These are phyloP conservation scores for Druon quercuslanigerum DNA, from an alignment of 1,140 invertebrate genomes.

Conservation along the genomic window DNA sequence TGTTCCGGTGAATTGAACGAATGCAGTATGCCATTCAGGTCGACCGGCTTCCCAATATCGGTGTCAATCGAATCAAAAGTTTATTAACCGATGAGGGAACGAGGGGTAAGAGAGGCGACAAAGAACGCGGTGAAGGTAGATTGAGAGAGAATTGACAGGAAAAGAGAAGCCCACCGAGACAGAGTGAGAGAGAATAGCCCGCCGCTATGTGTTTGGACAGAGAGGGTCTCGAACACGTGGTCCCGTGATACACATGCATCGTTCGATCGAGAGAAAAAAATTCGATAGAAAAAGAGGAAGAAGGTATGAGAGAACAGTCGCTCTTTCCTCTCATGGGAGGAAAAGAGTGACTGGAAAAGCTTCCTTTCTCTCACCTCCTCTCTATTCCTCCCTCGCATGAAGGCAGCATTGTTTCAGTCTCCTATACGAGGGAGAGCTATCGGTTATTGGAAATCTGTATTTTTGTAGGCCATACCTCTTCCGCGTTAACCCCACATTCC, in stretches of 20 bases:
- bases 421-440: slow-evolving; percentile 55
- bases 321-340: background rate
- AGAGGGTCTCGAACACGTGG: slow-evolving; percentile 63
- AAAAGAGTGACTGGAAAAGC: slow-evolving; percentile 34
- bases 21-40: slow-evolving; percentile 12
- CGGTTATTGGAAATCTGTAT: slow-evolving; percentile 74
- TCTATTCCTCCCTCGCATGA: slow-evolving; percentile 37
- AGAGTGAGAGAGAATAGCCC: slow-evolving; percentile 20
- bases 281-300: slow-evolving; percentile 39
- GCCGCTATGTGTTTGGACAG: slow-evolving; percentile 34
- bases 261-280: slow-evolving; percentile 41
- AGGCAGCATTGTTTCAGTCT: slow-evolving; percentile 62
- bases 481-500: slow-evolving; percentile 44
- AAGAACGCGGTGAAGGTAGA: slow-evolving; percentile 37
- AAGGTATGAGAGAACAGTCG: slow-evolving; percentile 32
- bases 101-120: slow-evolving; percentile 44
- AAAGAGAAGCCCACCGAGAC: slow-evolving; percentile 39
- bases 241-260: slow-evolving; percentile 59
- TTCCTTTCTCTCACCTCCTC: slow-evolving; percentile 30
- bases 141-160: slow-evolving; percentile 58
- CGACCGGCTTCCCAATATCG: slow-evolving; percentile 50
- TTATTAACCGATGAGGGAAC: slow-evolving; percentile 70
- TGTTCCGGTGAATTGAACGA: slow-evolving; percentile 14
- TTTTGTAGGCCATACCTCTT: slow-evolving; percentile 69
- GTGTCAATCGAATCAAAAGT: slow-evolving; percentile 73